A percentile compares a stretch with the other conserved stretches of the same genome.
Evolutionary conservation across 2,888 invertebrate genomes (phyloP).

Genomic region (Drosophila anomalata): DNA sequence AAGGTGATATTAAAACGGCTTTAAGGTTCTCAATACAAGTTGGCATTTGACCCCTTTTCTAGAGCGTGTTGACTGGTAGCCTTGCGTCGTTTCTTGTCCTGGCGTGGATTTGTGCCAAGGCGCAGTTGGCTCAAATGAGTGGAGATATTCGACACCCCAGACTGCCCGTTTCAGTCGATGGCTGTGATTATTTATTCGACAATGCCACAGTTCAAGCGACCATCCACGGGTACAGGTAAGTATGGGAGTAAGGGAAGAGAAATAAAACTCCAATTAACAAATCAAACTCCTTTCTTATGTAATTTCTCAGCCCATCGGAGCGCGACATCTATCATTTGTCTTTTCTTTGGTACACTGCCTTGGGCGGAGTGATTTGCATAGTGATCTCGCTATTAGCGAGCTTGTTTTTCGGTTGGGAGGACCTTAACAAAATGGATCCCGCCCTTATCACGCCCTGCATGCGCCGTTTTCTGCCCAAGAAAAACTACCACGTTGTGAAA

Average conservation of each 20-base stretch:
- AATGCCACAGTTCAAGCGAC: slow-evolving; percentile 70
- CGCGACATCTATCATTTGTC: slow-evolving; percentile 86
- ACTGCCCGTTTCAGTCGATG: slow-evolving; percentile 85
- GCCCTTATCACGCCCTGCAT: slow-evolving; percentile 88
- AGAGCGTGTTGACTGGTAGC: slow-evolving; percentile 90
- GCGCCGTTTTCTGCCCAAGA: slow-evolving; percentile 84
- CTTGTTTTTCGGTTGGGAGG: slow-evolving; percentile 85
- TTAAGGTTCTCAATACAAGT: not conserved
- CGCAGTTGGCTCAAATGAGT: slow-evolving; percentile 88
- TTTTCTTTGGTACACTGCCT: slow-evolving; percentile 89
- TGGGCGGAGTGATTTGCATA: slow-evolving; percentile 87
- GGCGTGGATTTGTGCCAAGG: slow-evolving; percentile 88
- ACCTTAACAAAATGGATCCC: slow-evolving; percentile 86
- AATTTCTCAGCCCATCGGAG: slow-evolving; percentile 70
- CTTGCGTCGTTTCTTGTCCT: slow-evolving; percentile 87
- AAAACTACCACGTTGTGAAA: slow-evolving; percentile 53
- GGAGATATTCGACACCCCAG: slow-evolving; percentile 86
- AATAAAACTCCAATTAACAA: not conserved
- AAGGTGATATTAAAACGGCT: slow-evolving; percentile 84
- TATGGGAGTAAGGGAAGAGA: not conserved
- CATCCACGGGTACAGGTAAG: slow-evolving; percentile 71
- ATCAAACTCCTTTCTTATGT: not conserved
- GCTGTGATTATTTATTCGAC: slow-evolving; percentile 82
- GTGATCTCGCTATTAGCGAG: slow-evolving; percentile 86
- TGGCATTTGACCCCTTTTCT: not conserved